phyloP scores from a whole-genome alignment of 1,140 invertebrate genomes.

The Stegodyphus mimosarum region DNA sequence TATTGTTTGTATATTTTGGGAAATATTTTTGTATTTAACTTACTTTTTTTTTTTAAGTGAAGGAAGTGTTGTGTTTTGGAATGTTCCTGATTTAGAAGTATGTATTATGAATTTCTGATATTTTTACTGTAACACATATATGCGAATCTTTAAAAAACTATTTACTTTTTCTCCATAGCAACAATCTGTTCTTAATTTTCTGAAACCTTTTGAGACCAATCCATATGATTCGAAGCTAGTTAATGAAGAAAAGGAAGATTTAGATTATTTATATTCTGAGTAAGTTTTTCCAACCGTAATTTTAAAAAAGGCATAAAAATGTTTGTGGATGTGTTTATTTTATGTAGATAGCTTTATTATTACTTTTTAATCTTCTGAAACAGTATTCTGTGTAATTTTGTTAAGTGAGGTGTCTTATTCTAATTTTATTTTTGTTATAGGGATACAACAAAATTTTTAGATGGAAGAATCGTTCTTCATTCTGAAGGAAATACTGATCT shows the following conservation, averaged over 20 bases:
- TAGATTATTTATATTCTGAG: conserved; percentile 81
- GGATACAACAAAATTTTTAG: conserved; percentile 65
- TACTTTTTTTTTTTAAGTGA: conserved; percentile 72
- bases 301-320: neutral
- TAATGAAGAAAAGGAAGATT: conserved; percentile 82
- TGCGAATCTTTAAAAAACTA: neutral
- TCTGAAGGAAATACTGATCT: conserved; percentile 67
- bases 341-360: too few relatives aligned
- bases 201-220: conserved; percentile 71
- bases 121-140: neutral
- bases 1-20: too few relatives aligned
- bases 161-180: conserved; percentile 66
- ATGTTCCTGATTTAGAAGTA: conserved; percentile 83
- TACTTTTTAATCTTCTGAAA: too few relatives aligned
- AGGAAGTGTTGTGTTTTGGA: conserved; percentile 93
- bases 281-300: conserved; percentile 69
- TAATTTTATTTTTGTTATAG: conserved; percentile 61
- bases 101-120: conserved; percentile 8
- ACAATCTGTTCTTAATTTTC: conserved; percentile 80
- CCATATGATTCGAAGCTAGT: conserved; percentile 78
- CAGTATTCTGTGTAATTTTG: too few relatives aligned
- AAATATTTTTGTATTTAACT: too few relatives aligned
- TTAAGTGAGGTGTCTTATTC: too few relatives aligned
- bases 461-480: conserved; percentile 66
- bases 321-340: too few relatives aligned